A percentile compares a stretch with the other conserved stretches of the same genome.
Conservation (phyloP, 2,888 invertebrate species). For the Mimachlamys varia region DNA sequence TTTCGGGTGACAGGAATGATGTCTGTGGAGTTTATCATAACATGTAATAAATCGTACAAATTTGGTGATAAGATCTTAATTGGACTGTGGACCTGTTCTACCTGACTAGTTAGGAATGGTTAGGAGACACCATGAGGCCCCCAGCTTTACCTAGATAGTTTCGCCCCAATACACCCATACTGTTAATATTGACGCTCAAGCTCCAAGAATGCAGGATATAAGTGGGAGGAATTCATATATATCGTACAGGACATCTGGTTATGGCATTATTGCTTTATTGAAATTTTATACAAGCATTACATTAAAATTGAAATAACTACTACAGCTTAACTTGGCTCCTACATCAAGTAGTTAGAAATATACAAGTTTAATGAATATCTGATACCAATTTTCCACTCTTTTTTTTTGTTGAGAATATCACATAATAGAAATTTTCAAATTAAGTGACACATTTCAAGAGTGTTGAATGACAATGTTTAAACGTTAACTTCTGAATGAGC, state of each 20-base stretch:
- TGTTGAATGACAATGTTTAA: too few relatives aligned
- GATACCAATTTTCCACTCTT: not conserved
- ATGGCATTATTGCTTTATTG: not conserved
- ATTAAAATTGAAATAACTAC: not conserved
- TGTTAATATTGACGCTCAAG: not conserved
- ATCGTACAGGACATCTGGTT: not conserved
- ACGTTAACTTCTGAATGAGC: too few relatives aligned
- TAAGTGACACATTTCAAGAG: too few relatives aligned
- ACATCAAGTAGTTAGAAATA: not conserved
- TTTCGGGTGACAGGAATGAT: not conserved
- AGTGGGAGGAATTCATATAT: not conserved
- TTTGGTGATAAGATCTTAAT: constrained; percentile 15
- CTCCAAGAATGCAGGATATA: not conserved
- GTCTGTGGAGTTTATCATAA: not conserved
- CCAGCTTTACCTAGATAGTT: not conserved
- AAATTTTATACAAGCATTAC: not conserved
- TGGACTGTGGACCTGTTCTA: constrained; percentile 11
- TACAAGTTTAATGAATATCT: not conserved
- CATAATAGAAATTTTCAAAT: too few relatives aligned
- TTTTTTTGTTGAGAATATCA: not conserved
- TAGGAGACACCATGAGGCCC: not conserved
- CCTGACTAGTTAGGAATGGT: not conserved
- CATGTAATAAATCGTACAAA: not conserved
- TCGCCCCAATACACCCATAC: not conserved
- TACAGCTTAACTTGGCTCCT: not conserved